Evolutionary conservation across 2,797 vertebrate genomes (phyloP).

Genomic region (Coregonus sp.): DNA sequence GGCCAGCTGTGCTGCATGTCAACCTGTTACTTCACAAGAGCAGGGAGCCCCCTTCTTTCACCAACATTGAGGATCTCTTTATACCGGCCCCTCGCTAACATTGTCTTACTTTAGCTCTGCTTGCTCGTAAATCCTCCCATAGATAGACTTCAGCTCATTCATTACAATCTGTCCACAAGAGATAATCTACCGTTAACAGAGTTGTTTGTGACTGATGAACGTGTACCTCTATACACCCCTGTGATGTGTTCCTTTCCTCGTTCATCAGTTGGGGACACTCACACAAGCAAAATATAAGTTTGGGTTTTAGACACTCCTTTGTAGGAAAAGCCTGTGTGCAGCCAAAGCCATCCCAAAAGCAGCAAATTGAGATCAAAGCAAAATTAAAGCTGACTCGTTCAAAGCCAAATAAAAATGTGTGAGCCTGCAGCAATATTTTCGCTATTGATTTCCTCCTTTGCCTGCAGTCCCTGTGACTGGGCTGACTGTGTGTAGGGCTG

Average conservation of each 20-base stretch:
- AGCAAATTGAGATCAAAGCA: conserved; percentile 85
- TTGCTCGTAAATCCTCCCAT: conserved; percentile 51
- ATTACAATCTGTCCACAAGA: conserved; percentile 31
- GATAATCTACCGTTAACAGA: conserved; percentile 47
- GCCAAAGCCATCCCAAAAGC: conserved; percentile 74
- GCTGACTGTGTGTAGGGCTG: conserved; percentile 60
- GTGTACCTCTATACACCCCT: conserved; percentile 40
- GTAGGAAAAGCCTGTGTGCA: conserved; percentile 69
- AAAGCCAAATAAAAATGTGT: conserved; percentile 81
- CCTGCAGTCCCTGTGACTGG: conserved; percentile 65
- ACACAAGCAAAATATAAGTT: conserved; percentile 64
- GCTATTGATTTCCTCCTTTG: conserved; percentile 81
- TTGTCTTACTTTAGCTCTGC: conserved; percentile 63
- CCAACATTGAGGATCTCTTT: conserved; percentile 64
- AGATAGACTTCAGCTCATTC: conserved; percentile 43
- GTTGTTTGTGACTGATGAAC: conserved; percentile 25
- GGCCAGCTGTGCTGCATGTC: conserved; percentile 71
- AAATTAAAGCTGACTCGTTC: conserved; percentile 86
- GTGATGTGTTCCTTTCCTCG: conserved; percentile 42
- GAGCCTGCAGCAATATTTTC: conserved; percentile 80
- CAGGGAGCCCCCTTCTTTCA: conserved; percentile 51
- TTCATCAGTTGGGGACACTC: conserved; percentile 60
- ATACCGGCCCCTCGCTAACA: conserved; percentile 58
- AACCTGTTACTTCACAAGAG: conserved; percentile 66
- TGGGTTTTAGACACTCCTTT: conserved; percentile 63